A percentile compares a stretch with the other conserved stretches of the same genome.
Conservation (phyloP, 2,888 invertebrate genomes). For the Dolichopus griseipennis region DNA sequence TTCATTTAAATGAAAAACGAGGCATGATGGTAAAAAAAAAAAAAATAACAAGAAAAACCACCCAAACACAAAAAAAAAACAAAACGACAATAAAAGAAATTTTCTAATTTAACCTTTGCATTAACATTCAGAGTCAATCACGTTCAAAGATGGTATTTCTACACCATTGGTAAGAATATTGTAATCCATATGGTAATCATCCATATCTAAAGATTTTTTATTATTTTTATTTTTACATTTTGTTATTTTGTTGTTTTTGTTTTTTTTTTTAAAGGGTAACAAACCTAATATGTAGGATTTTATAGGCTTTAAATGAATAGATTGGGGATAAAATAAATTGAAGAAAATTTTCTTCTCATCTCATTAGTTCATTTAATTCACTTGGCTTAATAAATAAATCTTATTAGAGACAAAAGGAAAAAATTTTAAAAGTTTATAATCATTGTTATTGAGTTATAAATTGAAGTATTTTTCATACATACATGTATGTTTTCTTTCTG, state of each 20-base stretch:
- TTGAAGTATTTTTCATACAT: neutral
- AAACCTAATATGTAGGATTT: no score
- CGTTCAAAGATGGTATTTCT: neutral
- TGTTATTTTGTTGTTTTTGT: no score
- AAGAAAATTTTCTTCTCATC: neutral
- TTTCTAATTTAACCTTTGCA: constrained; percentile 3
- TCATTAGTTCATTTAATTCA: constrained; percentile 4
- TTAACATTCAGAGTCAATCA: constrained; percentile 1
- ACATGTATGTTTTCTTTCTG: no score
- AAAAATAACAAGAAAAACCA: no score
- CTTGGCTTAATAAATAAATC: constrained; percentile 3
- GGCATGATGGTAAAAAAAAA: no score
- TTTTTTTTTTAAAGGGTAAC: no score
- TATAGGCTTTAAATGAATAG: neutral
- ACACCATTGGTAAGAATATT: neutral
- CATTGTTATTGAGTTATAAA: neutral
- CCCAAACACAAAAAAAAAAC: neutral
- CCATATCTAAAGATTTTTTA: neutral
- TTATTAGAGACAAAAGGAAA: neutral
- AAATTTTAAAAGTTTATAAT: neutral
- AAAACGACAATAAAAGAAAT: neutral
- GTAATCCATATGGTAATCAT: neutral
- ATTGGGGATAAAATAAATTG: no score
- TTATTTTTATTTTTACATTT: no score
- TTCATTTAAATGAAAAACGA: no score